Evolutionary conservation across 2,888 invertebrate species (phyloP).

Genomic region (Cataglyphis rosenhaueri): DNA sequence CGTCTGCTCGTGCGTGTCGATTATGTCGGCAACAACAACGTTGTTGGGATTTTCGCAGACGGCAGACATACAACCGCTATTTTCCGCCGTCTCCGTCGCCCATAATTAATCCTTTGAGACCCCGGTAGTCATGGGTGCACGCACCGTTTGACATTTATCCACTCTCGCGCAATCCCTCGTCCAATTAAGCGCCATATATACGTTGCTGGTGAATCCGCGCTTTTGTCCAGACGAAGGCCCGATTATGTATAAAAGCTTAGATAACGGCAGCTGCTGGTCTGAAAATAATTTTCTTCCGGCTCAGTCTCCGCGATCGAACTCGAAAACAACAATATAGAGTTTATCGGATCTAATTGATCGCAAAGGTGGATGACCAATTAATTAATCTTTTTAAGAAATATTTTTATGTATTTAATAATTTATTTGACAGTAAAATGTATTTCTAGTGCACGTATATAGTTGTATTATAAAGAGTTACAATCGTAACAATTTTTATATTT

Average conservation of each 20-base stretch:
- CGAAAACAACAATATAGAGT: background rate
- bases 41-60: slow-evolving; percentile 39
- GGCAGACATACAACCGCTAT: slow-evolving; percentile 28
- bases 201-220: slow-evolving; percentile 23
- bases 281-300: slow-evolving; percentile 39
- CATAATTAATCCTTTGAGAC: slow-evolving; percentile 53
- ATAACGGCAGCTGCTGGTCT: slow-evolving; percentile 19
- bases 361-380: slow-evolving; percentile 31
- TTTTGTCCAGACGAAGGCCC: slow-evolving; percentile 34
- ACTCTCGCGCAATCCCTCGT: slow-evolving; percentile 26
- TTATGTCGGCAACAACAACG: background rate
- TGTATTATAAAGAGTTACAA: background rate
- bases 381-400: background rate
- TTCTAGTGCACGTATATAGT: background rate
- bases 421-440: slow-evolving; percentile 1
- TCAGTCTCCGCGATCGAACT: background rate
- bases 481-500: background rate
- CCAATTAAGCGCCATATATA: slow-evolving; percentile 33
- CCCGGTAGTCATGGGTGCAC: slow-evolving; percentile 32
- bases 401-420: background rate
- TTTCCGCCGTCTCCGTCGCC: slow-evolving; percentile 43
- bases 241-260: slow-evolving; percentile 50
- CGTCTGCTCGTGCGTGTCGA: slow-evolving; percentile 24
- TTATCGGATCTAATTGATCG: background rate
- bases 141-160: slow-evolving; percentile 54